Conservation (phyloP, 2,113 vertebrate genomes). For the Genyomyrus donnyi region DNA sequence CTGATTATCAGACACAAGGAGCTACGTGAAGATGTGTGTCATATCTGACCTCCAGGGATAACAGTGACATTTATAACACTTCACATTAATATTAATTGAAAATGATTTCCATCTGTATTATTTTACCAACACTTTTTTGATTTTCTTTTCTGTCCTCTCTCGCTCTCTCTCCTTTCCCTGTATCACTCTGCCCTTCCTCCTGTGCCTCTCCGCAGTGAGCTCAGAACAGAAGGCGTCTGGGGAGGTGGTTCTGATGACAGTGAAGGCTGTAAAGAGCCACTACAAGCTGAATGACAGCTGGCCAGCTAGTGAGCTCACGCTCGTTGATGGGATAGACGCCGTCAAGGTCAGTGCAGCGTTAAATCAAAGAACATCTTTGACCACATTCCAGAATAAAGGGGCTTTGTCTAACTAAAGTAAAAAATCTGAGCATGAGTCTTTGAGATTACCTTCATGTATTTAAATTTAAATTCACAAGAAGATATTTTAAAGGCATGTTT, state of each 20-base stretch:
- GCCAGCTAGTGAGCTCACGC: conserved; percentile 37
- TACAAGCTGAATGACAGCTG: conserved; percentile 30
- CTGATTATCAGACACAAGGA: not conserved
- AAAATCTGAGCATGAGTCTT: not conserved
- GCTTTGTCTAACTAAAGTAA: not conserved
- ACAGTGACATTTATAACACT: not conserved
- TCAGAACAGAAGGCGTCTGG: conserved; percentile 7
- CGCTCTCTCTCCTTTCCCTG: not conserved
- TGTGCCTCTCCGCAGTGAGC: conserved; percentile 13
- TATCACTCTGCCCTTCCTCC: not conserved
- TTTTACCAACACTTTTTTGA: not conserved
- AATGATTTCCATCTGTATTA: not conserved
- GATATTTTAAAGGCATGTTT: not conserved
- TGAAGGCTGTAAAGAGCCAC: conserved; percentile 34
- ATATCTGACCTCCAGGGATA: not conserved
- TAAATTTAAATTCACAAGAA: not conserved
- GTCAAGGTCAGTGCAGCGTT: conserved; percentile 23
- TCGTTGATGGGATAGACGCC: conserved; percentile 40
- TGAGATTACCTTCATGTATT: not conserved
- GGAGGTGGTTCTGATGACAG: conserved; percentile 31
- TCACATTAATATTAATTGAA: not conserved
- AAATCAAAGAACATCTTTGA: not conserved
- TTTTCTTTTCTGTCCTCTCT: not conserved
- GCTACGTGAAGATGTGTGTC: not conserved
- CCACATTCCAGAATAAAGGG: not conserved